Percentiles rank a stretch among this genome's conserved stretches.
Evolutionary conservation across 2,113 vertebrate species (phyloP).

Genomic region (Trichechus manatus): DNA sequence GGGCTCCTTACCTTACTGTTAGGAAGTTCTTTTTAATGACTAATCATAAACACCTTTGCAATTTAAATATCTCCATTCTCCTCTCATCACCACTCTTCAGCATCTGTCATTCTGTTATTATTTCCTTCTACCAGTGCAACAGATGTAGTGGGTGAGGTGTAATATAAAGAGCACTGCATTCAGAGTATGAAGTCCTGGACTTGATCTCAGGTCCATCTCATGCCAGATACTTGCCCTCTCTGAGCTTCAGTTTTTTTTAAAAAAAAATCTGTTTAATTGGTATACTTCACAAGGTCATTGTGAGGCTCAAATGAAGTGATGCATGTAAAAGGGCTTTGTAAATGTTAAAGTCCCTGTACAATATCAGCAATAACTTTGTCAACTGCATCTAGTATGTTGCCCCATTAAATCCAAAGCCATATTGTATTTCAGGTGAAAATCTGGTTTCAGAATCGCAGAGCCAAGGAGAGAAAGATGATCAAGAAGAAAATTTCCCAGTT

Average conservation of each 20-base stretch:
- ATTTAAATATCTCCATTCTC: conserved; percentile 35
- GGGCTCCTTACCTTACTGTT: neutral
- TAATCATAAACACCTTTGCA: neutral
- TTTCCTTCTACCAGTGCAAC: conserved; percentile 18
- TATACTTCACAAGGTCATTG: neutral
- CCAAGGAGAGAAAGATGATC: conserved; percentile 96
- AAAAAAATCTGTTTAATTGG: neutral
- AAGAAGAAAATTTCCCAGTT: conserved; percentile 97
- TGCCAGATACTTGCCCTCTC: neutral
- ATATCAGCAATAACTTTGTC: neutral
- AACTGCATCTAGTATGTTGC: neutral
- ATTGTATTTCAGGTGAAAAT: conserved; percentile 93
- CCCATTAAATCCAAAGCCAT: conserved; percentile 46
- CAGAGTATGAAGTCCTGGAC: neutral
- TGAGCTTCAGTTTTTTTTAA: neutral
- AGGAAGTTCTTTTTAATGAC: conserved; percentile 15
- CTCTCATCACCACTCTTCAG: neutral
- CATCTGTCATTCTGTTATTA: neutral
- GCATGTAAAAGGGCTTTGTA: neutral
- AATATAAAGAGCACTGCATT: conserved; percentile 45
- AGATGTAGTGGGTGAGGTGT: neutral
- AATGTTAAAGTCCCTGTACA: neutral
- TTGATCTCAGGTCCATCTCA: conserved; percentile 27
- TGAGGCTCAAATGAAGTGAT: conserved; percentile 42
- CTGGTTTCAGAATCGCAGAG: conserved; percentile 97